These are phyloP conservation scores for Eristalinus sepulchralis DNA, from an alignment of 2,888 invertebrate genomes.

Conservation along the genomic window DNA sequence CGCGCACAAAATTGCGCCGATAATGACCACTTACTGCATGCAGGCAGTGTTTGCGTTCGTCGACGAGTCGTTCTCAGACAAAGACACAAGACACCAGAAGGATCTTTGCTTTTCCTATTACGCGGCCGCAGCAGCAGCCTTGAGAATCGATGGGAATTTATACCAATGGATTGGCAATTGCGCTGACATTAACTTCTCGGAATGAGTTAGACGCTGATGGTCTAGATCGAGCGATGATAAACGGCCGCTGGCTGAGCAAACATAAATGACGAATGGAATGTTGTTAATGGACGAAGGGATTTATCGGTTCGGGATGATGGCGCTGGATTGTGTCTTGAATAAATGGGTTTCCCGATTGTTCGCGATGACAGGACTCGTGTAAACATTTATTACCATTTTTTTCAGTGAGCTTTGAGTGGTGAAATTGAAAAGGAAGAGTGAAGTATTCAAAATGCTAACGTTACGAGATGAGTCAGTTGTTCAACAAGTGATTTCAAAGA, in stretches of 20 bases:
- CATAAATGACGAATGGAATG: neutral
- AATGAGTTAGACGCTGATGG: neutral
- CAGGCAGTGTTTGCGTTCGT: neutral
- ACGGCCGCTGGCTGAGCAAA: neutral
- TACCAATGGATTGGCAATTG: neutral
- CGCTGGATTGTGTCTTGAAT: neutral
- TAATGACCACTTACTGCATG: neutral
- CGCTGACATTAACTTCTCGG: neutral
- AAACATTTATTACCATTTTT: too few relatives aligned
- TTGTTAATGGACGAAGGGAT: neutral
- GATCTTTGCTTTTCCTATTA: neutral
- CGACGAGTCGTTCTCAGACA: neutral
- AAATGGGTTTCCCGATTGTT: neutral
- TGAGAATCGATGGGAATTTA: neutral
- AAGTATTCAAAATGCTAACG: too few relatives aligned
- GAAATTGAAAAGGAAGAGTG: too few relatives aligned
- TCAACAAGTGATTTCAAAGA: too few relatives aligned
- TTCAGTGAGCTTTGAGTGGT: too few relatives aligned
- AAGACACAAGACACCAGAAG: neutral
- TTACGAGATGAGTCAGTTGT: too few relatives aligned
- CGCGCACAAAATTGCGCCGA: neutral
- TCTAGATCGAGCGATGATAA: neutral
- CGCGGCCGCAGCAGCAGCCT: neutral
- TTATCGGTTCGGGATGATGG: neutral
- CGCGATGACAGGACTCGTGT: too few relatives aligned